Evolutionary conservation across 2,797 vertebrate genomes (phyloP).

Genomic region (Cichlasoma orientale): DNA sequence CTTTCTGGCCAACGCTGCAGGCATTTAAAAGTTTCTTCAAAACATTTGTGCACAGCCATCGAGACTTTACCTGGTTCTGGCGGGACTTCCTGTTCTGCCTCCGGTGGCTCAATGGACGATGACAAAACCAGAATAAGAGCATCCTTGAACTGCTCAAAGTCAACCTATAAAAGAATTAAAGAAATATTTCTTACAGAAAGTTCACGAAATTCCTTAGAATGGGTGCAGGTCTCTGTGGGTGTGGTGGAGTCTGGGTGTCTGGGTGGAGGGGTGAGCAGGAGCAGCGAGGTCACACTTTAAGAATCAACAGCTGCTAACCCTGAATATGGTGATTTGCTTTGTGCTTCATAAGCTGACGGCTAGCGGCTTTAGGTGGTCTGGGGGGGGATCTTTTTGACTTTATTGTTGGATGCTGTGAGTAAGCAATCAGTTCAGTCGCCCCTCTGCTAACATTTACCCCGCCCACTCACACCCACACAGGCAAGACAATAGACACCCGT

Average conservation of each 20-base stretch:
- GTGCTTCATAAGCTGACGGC: slow-evolving; percentile 58
- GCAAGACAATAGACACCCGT: slow-evolving; percentile 48
- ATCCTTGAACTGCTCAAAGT: slow-evolving; percentile 95
- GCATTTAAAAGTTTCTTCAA: not conserved
- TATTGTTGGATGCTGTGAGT: slow-evolving; percentile 49
- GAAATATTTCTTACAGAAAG: slow-evolving; percentile 2
- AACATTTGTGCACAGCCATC: not conserved
- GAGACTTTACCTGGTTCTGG: slow-evolving; percentile 84
- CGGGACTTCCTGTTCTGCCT: slow-evolving; percentile 77
- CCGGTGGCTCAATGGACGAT: slow-evolving; percentile 67
- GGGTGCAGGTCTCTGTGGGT: slow-evolving; percentile 27
- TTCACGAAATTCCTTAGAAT: slow-evolving; percentile 50
- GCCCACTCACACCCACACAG: slow-evolving; percentile 12
- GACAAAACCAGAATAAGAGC: slow-evolving; percentile 93
- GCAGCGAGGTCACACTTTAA: slow-evolving; percentile 62
- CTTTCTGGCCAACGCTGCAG: not conserved
- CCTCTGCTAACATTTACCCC: slow-evolving; percentile 25
- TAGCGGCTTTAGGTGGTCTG: slow-evolving; percentile 27
- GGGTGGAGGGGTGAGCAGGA: slow-evolving; percentile 34
- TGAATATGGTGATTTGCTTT: slow-evolving; percentile 77
- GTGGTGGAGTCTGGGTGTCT: slow-evolving; percentile 50
- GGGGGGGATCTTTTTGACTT: slow-evolving; percentile 32
- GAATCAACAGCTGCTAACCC: slow-evolving; percentile 81
- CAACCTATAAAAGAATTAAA: slow-evolving; percentile 81
- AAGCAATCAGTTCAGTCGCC: slow-evolving; percentile 47